Evolutionary conservation across 2,888 invertebrate species (phyloP).

Genomic region (Cantharis lateralis): DNA sequence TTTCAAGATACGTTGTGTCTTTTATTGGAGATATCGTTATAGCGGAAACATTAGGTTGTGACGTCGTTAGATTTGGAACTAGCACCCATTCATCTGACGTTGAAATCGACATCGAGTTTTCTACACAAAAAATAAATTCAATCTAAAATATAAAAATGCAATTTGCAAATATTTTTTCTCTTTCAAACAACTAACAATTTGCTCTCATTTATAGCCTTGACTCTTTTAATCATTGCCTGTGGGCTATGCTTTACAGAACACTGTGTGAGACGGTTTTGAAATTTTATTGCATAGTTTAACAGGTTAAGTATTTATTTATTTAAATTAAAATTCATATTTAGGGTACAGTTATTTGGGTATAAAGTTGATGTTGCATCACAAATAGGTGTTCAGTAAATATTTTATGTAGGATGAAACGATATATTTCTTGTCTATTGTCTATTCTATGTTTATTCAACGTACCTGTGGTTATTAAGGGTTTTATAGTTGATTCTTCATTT

Average conservation of each 20-base stretch:
- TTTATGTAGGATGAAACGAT: neutral
- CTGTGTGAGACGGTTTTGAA: neutral
- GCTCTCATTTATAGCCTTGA: neutral
- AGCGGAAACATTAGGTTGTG: neutral
- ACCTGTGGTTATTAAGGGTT: conserved; percentile 6
- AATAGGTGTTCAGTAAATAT: neutral
- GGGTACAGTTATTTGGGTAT: neutral
- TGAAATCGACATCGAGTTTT: conserved; percentile 67
- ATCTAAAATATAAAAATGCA: neutral
- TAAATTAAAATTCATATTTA: neutral
- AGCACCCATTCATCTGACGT: conserved; percentile 71
- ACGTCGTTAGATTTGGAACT: conserved; percentile 49
- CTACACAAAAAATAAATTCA: neutral
- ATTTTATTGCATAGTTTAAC: neutral
- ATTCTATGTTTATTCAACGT: neutral
- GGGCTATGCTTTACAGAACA: neutral
- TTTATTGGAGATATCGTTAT: conserved; percentile 34
- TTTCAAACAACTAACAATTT: neutral
- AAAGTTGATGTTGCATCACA: neutral
- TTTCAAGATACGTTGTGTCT: conserved; percentile 44
- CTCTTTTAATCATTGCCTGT: neutral
- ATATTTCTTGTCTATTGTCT: too few species aligned
- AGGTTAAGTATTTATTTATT: neutral
- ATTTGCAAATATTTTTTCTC: neutral
- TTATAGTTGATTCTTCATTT: conserved; percentile 12